Evolutionary conservation across 2,888 invertebrate species (phyloP).

Genomic region (Ceramica pisi): DNA sequence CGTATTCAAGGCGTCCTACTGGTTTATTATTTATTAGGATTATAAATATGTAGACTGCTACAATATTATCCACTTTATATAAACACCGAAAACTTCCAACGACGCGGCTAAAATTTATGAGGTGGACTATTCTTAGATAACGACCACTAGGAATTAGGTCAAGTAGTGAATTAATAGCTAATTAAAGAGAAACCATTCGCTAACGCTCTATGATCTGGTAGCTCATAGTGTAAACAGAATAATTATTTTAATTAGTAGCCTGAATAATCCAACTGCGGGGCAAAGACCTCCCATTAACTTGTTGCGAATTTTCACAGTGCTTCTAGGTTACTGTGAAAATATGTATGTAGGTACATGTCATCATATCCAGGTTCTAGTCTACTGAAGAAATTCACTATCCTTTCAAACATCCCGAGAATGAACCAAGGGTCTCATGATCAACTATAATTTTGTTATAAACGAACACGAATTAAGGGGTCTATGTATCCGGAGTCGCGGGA

Average conservation of each 20-base stretch:
- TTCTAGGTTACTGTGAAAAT: no score
- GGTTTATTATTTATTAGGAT: not conserved
- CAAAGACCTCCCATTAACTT: not conserved
- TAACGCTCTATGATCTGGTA: slow-evolving; percentile 12
- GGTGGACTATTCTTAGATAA: slow-evolving; percentile 27
- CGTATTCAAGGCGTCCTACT: slow-evolving; percentile 3
- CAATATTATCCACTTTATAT: not conserved
- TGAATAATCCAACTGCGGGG: not conserved
- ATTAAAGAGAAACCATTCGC: slow-evolving; percentile 29
- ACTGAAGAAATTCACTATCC: no score
- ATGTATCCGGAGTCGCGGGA: no score
- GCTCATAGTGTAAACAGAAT: slow-evolving; percentile 28
- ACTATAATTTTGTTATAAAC: no score
- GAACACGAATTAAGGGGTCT: no score
- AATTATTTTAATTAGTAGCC: slow-evolving; percentile 8
- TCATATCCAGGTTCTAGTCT: no score
- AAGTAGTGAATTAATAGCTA: slow-evolving; percentile 39
- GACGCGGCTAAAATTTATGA: slow-evolving; percentile 25
- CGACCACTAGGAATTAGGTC: slow-evolving; percentile 34
- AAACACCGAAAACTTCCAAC: slow-evolving; percentile 21
- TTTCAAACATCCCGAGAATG: no score
- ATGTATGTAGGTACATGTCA: no score
- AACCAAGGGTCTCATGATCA: no score
- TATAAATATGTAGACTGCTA: slow-evolving; percentile 3
- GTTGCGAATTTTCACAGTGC: not conserved